Conservation (phyloP, 2,888 invertebrate species). For the Stenichneumon culpator region DNA sequence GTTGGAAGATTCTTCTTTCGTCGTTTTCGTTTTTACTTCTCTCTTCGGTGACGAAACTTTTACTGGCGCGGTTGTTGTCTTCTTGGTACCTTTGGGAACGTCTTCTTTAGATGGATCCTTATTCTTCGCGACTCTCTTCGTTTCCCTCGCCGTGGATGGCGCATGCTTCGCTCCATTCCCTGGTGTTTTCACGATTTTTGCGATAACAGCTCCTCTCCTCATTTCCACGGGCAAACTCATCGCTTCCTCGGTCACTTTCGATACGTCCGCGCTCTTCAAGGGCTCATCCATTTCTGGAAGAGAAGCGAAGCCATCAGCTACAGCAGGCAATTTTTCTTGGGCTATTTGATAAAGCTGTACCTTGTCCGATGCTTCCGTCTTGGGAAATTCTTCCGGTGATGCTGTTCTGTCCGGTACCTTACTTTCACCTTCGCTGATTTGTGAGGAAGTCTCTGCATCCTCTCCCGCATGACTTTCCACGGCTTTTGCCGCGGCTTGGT, state of each 20-base stretch:
- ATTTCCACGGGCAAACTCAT: slow-evolving; percentile 12
- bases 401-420: slow-evolving; percentile 26
- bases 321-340: slow-evolving; percentile 63
- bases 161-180: slow-evolving; percentile 24
- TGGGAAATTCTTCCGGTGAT: slow-evolving; percentile 32
- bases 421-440: slow-evolving; percentile 12
- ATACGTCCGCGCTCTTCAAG: slow-evolving; percentile 54
- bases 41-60: slow-evolving; percentile 41
- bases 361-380: slow-evolving; percentile 61
- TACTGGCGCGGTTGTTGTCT: neutral
- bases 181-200: neutral
- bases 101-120: slow-evolving; percentile 31
- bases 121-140: slow-evolving; percentile 34
- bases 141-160: neutral
- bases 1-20: slow-evolving; percentile 43
- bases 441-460: slow-evolving; percentile 6
- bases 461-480: neutral
- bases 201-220: neutral
- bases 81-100: slow-evolving; percentile 8
- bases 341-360: slow-evolving; percentile 67
- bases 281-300: slow-evolving; percentile 66
- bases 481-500: neutral
- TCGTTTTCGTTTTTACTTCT: slow-evolving; percentile 36
- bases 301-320: slow-evolving; percentile 69
- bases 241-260: slow-evolving; percentile 27